Evolutionary conservation across 2,888 invertebrate genomes (phyloP), one percentile per base, ranked within the genome.

Genomic region (Ochlodes sylvanus): DNA sequence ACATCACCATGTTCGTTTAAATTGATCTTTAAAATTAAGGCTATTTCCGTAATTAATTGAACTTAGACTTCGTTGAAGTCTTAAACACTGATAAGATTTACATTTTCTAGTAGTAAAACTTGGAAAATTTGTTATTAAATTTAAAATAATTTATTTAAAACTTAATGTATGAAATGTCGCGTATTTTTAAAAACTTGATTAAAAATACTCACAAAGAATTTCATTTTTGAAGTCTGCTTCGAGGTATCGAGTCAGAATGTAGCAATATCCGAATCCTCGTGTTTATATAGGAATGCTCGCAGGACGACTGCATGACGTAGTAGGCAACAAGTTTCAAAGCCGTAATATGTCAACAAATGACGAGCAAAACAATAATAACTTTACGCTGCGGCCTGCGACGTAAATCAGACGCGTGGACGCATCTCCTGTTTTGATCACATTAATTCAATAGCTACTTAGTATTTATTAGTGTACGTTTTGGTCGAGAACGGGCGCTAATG

Each of bases 181-280:
- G 12, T 38, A 38, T 38, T 12, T 38, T 38, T 9, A 12, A 38
- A 38, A 38, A 38, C 27, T 38, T 2, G 12, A 69, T 60, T 55
- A 38, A 27, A 56, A 47, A 66, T 66, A 87, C 88, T 89, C 77
- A 89, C 88, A 66, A 86, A 73, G 68, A 80, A 76, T 80, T 85
- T 87, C 88, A 89, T 88, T 73, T 77, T 57, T 71, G 72, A 67
- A 61, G 61, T 72, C 70, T 54, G 69, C 72, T 70, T 68, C 70
- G 75, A 12, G 71, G 72, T 75, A 70, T 74, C 55, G 69, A 69
- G 68, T 68, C 69, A 74, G 76, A 80, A 74, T 75, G 72, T 56
- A 56, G 32, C 58, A 17, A 32, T 12, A 15, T 58, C 38, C 70
- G 72, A 71, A 75, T 76, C 76, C 70, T 71, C 77, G 67, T 71